Conservation (phyloP, 2,888 invertebrate species). For the Hyalella azteca region DNA sequence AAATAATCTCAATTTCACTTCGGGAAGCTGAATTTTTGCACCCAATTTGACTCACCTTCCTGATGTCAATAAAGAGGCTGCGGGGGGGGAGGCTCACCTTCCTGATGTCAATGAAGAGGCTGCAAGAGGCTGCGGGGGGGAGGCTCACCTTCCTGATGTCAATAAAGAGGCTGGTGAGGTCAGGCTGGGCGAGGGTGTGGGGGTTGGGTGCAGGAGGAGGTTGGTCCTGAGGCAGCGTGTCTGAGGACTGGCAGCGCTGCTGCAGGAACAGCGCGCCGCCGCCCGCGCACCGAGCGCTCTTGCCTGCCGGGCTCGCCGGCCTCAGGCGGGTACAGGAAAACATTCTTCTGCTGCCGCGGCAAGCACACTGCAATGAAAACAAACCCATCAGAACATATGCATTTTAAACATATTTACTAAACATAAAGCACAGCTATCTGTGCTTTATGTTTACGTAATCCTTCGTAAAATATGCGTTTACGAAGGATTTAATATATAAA, state of each 20-base stretch:
- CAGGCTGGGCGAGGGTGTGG: conserved; percentile 20
- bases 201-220: conserved; percentile 24
- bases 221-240: conserved; percentile 6
- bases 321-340: not conserved
- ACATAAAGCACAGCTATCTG: no score
- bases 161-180: conserved; percentile 37
- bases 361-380: not conserved
- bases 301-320: no score
- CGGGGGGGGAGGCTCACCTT: not conserved
- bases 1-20: no score
- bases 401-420: no score
- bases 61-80: no score
- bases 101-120: no score
- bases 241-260: not conserved
- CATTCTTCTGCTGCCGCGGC: not conserved
- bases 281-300: not conserved
- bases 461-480: no score
- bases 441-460: no score
- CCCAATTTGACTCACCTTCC: no score
- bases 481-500: no score
- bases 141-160: conserved; percentile 39
- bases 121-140: not conserved
- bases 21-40: no score
- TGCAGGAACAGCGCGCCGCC: not conserved
- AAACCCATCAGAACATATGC: no score